Conservation (phyloP, 1,140 invertebrate species). For the Microvelia longipes region DNA sequence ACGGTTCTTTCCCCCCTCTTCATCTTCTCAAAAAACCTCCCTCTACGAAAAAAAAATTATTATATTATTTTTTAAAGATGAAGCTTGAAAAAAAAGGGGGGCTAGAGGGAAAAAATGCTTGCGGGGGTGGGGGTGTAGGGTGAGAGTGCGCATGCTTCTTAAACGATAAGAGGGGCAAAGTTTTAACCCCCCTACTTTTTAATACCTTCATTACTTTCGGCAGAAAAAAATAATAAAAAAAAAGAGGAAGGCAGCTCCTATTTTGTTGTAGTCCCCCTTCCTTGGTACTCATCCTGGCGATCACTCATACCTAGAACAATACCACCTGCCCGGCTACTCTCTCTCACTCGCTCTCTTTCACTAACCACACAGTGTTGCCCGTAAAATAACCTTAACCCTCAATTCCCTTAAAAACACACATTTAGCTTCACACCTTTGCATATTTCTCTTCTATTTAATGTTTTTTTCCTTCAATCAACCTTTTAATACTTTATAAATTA, state of each 20-base stretch:
- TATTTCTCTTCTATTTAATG: too few relatives aligned
- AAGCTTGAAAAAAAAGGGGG: background rate
- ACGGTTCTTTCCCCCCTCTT: too few relatives aligned
- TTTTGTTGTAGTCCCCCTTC: too few relatives aligned
- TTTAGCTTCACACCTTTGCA: too few relatives aligned
- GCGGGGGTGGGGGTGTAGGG: background rate
- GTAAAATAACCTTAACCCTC: too few relatives aligned
- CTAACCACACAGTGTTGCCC: too few relatives aligned
- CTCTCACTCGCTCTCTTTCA: background rate
- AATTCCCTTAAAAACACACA: too few relatives aligned
- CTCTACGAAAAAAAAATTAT: background rate
- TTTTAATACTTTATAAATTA: too few relatives aligned
- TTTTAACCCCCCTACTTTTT: background rate
- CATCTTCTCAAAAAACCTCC: too few relatives aligned
- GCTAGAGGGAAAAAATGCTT: background rate
- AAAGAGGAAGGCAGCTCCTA: background rate
- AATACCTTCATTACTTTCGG: background rate
- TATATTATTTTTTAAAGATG: background rate
- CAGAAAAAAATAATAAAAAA: background rate
- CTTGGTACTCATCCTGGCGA: background rate
- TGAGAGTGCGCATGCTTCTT: background rate
- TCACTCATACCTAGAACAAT: background rate
- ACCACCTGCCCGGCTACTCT: background rate
- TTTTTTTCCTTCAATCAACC: too few relatives aligned
- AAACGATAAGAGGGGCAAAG: background rate